A percentile compares a stretch with the other conserved stretches of the same genome.
These are phyloP conservation scores for Drosophila paulistorum DNA, from an alignment of 1,140 invertebrate genomes.

Conservation along the genomic window DNA sequence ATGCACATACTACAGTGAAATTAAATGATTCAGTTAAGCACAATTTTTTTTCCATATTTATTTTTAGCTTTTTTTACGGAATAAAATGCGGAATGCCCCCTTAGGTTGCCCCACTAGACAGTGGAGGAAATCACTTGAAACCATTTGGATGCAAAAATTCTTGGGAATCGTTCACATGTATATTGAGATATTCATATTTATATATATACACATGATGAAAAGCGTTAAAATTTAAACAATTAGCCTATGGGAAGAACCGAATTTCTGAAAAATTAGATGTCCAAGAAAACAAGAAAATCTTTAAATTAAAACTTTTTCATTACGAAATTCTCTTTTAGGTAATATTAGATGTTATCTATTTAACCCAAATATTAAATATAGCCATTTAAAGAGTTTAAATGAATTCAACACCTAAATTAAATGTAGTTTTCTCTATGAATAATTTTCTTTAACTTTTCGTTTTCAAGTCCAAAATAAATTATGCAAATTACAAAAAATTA, in stretches of 20 bases:
- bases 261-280: background rate
- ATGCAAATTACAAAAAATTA: no score
- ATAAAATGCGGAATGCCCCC: slow-evolving; percentile 2
- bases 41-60: background rate
- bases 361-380: no score
- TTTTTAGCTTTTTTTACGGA: slow-evolving; percentile 5
- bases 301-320: no score
- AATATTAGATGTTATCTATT: no score
- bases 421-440: no score
- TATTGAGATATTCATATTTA: background rate
- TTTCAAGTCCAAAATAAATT: no score
- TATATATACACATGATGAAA: background rate
- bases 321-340: no score
- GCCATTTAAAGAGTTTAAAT: no score
- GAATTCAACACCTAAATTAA: no score
- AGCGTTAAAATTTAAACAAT: background rate
- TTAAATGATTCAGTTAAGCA: slow-evolving; percentile 8
- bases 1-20: slow-evolving; percentile 17
- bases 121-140: background rate
- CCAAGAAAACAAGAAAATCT: no score
- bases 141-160: slow-evolving; percentile 5
- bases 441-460: no score
- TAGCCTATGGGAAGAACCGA: background rate
- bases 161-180: background rate
- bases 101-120: background rate